Evolutionary conservation across 2,888 invertebrate species (phyloP).

Genomic region (Pimpla rufipes): DNA sequence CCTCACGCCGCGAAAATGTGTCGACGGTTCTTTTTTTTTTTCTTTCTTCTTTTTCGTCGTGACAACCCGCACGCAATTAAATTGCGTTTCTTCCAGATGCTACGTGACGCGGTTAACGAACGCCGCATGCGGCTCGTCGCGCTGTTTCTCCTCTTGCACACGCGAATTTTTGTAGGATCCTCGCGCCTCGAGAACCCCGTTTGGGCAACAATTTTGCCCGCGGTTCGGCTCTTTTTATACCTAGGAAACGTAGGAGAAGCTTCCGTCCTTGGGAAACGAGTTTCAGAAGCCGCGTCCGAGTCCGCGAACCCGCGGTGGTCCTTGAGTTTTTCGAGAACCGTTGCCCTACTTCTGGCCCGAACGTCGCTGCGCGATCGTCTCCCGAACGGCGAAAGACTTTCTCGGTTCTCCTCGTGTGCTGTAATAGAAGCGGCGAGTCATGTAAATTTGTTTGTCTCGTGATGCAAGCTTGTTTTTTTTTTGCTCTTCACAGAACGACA

Average conservation of each 20-base stretch:
- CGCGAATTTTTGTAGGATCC: slow-evolving; percentile 1
- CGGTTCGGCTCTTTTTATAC: slow-evolving; percentile 29
- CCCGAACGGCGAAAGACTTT: slow-evolving; percentile 50
- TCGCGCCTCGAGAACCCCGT: neutral
- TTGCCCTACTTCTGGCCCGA: slow-evolving; percentile 56
- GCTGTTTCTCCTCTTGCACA: no score
- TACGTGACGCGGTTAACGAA: slow-evolving; percentile 25
- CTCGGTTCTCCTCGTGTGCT: slow-evolving; percentile 1
- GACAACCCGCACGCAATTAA: slow-evolving; percentile 40
- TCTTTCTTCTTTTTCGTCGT: slow-evolving; percentile 29
- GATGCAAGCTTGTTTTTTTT: neutral
- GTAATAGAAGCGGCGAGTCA: neutral
- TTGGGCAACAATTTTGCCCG: neutral
- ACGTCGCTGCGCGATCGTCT: neutral
- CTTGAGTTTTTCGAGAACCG: slow-evolving; percentile 51
- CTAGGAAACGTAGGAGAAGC: slow-evolving; percentile 31
- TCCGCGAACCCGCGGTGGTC: slow-evolving; percentile 42
- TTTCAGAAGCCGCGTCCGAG: slow-evolving; percentile 33
- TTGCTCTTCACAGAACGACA: neutral
- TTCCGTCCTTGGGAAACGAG: slow-evolving; percentile 63
- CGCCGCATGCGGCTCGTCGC: neutral
- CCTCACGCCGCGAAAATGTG: slow-evolving; percentile 32
- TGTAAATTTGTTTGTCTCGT: neutral
- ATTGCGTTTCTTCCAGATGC: slow-evolving; percentile 52
- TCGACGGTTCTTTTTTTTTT: slow-evolving; percentile 44